Conservation (phyloP, 1,140 invertebrate genomes). For the Sweltsa coloradensis region DNA sequence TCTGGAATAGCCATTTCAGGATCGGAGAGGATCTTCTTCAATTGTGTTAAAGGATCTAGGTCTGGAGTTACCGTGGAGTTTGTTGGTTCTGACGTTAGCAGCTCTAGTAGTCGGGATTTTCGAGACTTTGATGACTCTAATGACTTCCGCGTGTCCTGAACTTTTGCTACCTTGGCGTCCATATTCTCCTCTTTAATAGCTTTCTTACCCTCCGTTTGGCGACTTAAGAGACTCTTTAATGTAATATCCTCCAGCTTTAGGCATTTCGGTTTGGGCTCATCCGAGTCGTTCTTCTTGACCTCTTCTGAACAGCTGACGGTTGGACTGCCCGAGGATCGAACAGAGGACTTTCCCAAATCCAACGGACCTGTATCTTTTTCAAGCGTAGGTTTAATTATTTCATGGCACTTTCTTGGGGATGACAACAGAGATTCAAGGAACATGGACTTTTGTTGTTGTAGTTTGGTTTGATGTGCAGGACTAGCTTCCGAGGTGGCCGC, state of each 20-base stretch:
- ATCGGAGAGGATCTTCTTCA: conserved; percentile 54
- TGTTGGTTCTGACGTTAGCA: conserved; percentile 32
- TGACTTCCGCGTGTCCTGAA: not conserved
- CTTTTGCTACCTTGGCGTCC: not conserved
- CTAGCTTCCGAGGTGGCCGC: conserved; percentile 7
- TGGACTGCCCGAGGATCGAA: conserved; percentile 42
- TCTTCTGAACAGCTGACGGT: conserved; percentile 47
- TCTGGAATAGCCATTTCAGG: conserved; percentile 60
- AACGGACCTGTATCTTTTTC: conserved; percentile 26
- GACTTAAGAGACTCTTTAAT: conserved; percentile 25
- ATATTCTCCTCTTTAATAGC: not conserved
- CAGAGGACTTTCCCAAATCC: conserved; percentile 39
- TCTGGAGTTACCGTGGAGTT: conserved; percentile 24
- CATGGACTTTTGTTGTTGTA: conserved; percentile 12
- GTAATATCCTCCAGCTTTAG: conserved; percentile 36
- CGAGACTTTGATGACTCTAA: conserved; percentile 21
- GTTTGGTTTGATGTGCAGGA: conserved; percentile 8
- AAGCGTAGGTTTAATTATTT: too few relatives aligned
- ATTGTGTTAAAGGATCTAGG: conserved; percentile 53
- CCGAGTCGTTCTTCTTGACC: conserved; percentile 24
- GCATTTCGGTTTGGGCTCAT: conserved; percentile 31
- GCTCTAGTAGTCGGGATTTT: conserved; percentile 28
- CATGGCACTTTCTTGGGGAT: conserved; percentile 13
- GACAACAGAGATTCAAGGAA: conserved; percentile 18
- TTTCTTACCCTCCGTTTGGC: not conserved